These are phyloP conservation scores for Platysternon megacephalum DNA, from an alignment of 2,113 vertebrate genomes.

Conservation along the genomic window DNA sequence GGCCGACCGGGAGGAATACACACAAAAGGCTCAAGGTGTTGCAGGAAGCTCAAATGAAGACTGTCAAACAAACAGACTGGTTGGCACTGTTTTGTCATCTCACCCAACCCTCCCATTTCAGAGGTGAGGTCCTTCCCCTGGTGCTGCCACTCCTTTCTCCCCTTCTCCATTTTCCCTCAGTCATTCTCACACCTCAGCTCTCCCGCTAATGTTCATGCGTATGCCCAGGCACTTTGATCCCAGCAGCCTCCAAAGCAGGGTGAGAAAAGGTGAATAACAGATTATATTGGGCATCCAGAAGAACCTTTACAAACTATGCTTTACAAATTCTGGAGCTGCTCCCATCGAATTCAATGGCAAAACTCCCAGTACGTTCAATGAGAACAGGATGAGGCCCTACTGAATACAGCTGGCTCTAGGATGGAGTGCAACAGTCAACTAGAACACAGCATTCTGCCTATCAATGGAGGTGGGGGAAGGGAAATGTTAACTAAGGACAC, in stretches of 20 bases:
- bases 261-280: background rate
- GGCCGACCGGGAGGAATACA: background rate
- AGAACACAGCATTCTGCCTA: background rate
- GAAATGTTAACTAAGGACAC: background rate
- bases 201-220: background rate
- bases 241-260: background rate
- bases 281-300: background rate
- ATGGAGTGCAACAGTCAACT: background rate
- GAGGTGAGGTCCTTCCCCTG: background rate
- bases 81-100: background rate
- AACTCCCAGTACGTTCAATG: background rate
- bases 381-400: background rate
- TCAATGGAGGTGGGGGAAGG: background rate
- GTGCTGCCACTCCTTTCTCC: background rate
- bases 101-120: background rate
- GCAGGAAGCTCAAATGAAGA: background rate
- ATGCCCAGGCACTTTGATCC: background rate
- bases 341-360: background rate
- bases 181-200: background rate
- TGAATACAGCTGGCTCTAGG: background rate
- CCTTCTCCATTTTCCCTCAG: background rate
- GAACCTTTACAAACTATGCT: fast-evolving
- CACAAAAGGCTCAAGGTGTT: background rate
- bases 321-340: background rate
- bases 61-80: background rate